A percentile compares a stretch with the other conserved stretches of the same genome.
Evolutionary conservation across 2,797 vertebrate species (phyloP).

Genomic region (Sebastes cheni): DNA sequence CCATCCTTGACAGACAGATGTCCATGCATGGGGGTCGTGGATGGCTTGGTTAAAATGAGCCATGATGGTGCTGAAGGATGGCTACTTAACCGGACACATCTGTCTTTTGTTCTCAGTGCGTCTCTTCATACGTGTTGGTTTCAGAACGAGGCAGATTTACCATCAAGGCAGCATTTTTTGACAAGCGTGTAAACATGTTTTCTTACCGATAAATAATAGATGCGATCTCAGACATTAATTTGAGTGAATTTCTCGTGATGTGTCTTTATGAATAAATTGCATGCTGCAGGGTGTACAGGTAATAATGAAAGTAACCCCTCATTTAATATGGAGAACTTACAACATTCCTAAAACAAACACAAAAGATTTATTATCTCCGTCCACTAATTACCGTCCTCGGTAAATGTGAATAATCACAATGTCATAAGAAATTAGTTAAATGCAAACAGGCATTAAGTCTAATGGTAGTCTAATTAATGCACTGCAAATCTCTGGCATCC

Average conservation of each 20-base stretch:
- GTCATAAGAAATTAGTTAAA: conserved; percentile 73
- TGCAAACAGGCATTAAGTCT: conserved; percentile 57
- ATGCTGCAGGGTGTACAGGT: conserved; percentile 23
- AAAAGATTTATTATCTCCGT: conserved; percentile 73
- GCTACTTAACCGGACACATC: conserved; percentile 59
- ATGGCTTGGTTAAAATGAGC: conserved; percentile 72
- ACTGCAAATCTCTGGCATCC: conserved; percentile 18
- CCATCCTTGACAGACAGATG: conserved; percentile 66
- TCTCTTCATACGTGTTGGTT: not conserved
- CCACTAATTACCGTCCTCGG: conserved; percentile 60
- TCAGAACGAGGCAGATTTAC: conserved; percentile 9
- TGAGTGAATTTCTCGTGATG: conserved; percentile 8
- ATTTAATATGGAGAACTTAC: conserved; percentile 52
- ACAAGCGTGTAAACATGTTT: not conserved
- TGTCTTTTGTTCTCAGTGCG: conserved; percentile 42
- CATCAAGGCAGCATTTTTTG: not conserved
- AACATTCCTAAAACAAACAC: conserved; percentile 69
- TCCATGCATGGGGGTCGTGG: conserved; percentile 49
- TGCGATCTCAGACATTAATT: conserved; percentile 7
- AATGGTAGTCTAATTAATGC: conserved; percentile 51
- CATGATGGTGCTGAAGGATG: conserved; percentile 70
- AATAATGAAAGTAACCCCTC: conserved; percentile 40
- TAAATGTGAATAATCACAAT: conserved; percentile 73
- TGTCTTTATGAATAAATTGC: conserved; percentile 19
- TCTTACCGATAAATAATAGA: not conserved